Base-by-base conservation (phyloP, 2,888 invertebrate genomes). In the Mystacides longicornis region DNA sequence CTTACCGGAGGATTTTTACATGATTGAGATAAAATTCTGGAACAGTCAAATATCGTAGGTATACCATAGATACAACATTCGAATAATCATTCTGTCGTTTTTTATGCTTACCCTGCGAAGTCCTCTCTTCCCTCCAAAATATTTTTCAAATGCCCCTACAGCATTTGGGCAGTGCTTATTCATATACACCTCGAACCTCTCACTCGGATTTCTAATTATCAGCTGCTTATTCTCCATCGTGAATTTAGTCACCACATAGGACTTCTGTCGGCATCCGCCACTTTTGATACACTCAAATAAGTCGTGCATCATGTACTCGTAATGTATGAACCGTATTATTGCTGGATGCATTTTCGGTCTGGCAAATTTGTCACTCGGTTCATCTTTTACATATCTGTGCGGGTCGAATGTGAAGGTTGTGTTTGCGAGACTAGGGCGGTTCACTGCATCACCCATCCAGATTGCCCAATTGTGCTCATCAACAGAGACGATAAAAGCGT, bases 401-500 rank as follows among this genome's bases (percentile, higher is more conserved):
- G 54, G 54, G 27, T 54, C 54, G 14, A 54, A 50, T 2, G 50
- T n/a, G 27, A 42, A 54, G 16, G 54, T 37, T 16, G 27, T 20
- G 31, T 37, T n/a, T 21, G 23, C 20, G 31, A 42, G 31, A 31
- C 45, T 31, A 7, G 54, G 49, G 20, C 43, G 14, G n/a, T 43
- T 37, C 16, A 7, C 1, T 31, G 23, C 20, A 47, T 56, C 56
- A 11, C 50, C 52, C 5, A 33, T 22, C 56, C 56, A 56, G 18
- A 56, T 20, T 1, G 31, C 52, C 37, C 43, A 33, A 23, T 23
- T 50, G 33, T 52, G 27, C 19, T 23, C 45, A 9, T 53, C 56
- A 22, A 56, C 49, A 11, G 53, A 52, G 7, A 57, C 19, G 23
- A 57, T 51, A n/a, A 51, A 49, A 23, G 47, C 47, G 46, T 48